These are phyloP conservation scores for Aythya baeri DNA, from an alignment of 2,113 vertebrate species.

Conservation along the genomic window DNA sequence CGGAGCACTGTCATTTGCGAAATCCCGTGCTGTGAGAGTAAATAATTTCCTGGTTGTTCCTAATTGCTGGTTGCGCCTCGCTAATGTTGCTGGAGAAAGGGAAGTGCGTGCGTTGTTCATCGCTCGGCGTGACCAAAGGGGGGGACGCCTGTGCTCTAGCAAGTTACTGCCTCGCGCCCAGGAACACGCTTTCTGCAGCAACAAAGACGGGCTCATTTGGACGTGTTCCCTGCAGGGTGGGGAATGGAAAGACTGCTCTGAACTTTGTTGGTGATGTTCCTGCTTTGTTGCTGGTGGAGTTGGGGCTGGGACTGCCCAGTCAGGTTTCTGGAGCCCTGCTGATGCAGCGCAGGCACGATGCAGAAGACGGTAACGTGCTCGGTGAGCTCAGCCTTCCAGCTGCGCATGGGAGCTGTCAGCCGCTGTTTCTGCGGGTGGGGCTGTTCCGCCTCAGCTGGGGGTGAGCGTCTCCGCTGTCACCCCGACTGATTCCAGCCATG, in stretches of 20 bases:
- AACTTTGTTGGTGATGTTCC: not conserved
- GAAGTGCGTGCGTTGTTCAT: fast-evolving
- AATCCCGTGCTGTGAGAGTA: not conserved
- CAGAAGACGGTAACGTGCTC: not conserved
- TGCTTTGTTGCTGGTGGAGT: not conserved
- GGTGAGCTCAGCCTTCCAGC: not conserved
- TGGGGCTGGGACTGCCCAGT: not conserved
- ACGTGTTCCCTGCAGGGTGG: not conserved
- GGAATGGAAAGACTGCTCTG: not conserved
- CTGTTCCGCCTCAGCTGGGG: not conserved
- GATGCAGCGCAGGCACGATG: not conserved
- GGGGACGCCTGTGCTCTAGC: fast-evolving
- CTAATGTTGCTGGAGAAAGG: not conserved
- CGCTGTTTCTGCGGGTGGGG: not conserved
- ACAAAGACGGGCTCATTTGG: not conserved
- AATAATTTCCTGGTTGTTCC: not conserved
- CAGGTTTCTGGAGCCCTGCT: not conserved
- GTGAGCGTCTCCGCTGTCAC: not conserved
- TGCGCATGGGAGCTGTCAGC: not conserved
- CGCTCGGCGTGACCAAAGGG: fast-evolving
- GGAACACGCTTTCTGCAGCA: not conserved
- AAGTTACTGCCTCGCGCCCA: not conserved
- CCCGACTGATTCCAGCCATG: not conserved
- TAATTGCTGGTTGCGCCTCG: fast-evolving
- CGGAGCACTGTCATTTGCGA: fast-evolving